These are phyloP conservation scores for Buphagus erythrorhynchus DNA, from an alignment of 2,797 vertebrate species.

Conservation along the genomic window DNA sequence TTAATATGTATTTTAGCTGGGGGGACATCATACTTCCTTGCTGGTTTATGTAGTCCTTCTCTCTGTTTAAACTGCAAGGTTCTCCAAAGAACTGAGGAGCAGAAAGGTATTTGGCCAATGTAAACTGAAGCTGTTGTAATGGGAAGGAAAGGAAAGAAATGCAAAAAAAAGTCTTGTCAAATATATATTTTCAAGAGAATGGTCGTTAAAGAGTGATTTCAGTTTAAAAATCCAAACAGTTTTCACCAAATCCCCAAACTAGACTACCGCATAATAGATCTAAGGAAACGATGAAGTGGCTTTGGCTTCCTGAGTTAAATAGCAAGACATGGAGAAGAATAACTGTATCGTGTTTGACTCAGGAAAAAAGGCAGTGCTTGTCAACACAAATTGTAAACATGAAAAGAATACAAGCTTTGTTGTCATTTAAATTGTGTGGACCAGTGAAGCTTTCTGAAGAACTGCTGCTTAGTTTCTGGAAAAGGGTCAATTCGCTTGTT, in stretches of 20 bases:
- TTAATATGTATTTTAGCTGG: neutral
- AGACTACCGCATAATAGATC: neutral
- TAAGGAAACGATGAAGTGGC: neutral
- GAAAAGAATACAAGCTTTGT: neutral
- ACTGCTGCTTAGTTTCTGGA: neutral
- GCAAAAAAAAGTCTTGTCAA: neutral
- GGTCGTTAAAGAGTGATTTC: neutral
- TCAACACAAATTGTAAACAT: constrained; percentile 4
- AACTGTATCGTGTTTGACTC: neutral
- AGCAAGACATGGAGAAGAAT: neutral
- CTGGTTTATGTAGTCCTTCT: neutral
- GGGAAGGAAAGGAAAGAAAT: neutral
- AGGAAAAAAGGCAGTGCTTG: neutral
- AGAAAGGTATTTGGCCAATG: neutral
- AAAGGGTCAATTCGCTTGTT: neutral
- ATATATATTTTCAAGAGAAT: neutral
- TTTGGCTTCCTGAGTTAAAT: neutral
- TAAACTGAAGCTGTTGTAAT: neutral
- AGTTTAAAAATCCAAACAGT: neutral
- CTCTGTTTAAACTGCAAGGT: neutral
- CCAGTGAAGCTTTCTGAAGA: constrained; percentile 1
- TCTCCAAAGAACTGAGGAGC: neutral
- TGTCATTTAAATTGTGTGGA: constrained; percentile 3
- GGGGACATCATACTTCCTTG: neutral
- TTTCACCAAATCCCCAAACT: neutral